Percentiles rank a stretch among this genome's conserved stretches.
phyloP scores from a whole-genome alignment of 2,888 invertebrate genomes.

The Allolobophora icterica region DNA sequence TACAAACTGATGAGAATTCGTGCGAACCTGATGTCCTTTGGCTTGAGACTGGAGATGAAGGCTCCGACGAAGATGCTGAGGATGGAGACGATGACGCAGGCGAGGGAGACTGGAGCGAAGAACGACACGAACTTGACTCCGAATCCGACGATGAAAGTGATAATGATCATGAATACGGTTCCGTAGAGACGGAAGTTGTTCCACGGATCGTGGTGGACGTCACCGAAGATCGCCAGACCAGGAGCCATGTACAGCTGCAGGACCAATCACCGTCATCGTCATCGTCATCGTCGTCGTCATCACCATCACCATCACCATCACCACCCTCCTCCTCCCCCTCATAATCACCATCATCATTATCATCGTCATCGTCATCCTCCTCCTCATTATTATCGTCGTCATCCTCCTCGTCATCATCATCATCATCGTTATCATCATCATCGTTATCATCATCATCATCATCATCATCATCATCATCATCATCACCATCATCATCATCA shows the following conservation, averaged over 20 bases:
- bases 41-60: slow-evolving; percentile 66
- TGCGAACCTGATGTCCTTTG: slow-evolving; percentile 44
- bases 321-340: not conserved
- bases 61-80: slow-evolving; percentile 90
- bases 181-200: slow-evolving; percentile 97
- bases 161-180: slow-evolving; percentile 81
- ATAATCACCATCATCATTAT: not conserved
- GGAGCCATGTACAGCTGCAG: slow-evolving; percentile 51
- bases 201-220: slow-evolving; percentile 75
- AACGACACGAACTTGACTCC: slow-evolving; percentile 97
- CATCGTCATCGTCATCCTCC: not conserved
- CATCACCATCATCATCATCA: too few relatives aligned
- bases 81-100: slow-evolving; percentile 92
- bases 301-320: too few relatives aligned
- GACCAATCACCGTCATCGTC: not conserved
- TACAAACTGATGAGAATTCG: not conserved
- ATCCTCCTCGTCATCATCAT: not conserved
- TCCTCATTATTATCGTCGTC: not conserved
- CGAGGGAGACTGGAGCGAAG: slow-evolving; percentile 91
- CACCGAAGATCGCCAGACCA: slow-evolving; percentile 84
- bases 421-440: not conserved
- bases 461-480: not conserved
- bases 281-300: too few relatives aligned
- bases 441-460: not conserved
- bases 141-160: slow-evolving; percentile 87